Conservation (phyloP, 2,797 vertebrate species). For the Gadopsis bispinosus region DNA sequence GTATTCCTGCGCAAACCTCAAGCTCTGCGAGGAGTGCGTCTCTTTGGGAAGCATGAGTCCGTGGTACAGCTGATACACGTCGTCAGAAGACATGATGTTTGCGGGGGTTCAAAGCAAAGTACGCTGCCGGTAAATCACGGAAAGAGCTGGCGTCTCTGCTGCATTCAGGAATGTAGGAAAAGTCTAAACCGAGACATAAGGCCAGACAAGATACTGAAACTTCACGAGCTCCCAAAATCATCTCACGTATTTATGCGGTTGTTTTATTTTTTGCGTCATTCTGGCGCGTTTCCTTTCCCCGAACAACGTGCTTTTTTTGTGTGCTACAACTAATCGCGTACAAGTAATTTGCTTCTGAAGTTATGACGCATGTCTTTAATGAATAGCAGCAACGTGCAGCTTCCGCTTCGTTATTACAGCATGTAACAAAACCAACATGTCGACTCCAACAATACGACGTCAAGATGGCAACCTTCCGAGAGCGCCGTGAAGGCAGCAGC, state of each 20-base stretch:
- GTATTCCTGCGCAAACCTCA: slow-evolving; percentile 67
- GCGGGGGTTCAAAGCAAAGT: too few relatives aligned
- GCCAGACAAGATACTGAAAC: not conserved
- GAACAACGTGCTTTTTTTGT: not conserved
- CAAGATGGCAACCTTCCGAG: not conserved
- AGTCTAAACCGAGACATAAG: rapidly evolving
- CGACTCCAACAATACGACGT: not conserved
- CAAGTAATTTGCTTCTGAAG: not conserved
- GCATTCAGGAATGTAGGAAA: not conserved
- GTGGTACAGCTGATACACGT: not conserved
- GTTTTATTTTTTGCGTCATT: too few relatives aligned
- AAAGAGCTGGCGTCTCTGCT: rapidly evolving
- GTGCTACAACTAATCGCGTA: not conserved
- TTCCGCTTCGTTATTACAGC: not conserved
- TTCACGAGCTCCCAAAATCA: not conserved
- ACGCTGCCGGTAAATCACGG: not conserved
- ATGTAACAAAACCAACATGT: not conserved
- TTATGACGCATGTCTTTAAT: not conserved
- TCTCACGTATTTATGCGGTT: not conserved
- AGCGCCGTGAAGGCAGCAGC: not conserved
- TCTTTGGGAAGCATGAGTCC: slow-evolving; percentile 48
- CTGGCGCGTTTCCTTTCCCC: not conserved
- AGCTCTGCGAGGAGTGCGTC: slow-evolving; percentile 61
- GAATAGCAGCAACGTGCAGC: not conserved
- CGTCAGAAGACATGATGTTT: not conserved